Percentiles rank a stretch among this genome's conserved stretches.
Conservation (phyloP, 2,797 vertebrate genomes). For the Anguilla anguilla region DNA sequence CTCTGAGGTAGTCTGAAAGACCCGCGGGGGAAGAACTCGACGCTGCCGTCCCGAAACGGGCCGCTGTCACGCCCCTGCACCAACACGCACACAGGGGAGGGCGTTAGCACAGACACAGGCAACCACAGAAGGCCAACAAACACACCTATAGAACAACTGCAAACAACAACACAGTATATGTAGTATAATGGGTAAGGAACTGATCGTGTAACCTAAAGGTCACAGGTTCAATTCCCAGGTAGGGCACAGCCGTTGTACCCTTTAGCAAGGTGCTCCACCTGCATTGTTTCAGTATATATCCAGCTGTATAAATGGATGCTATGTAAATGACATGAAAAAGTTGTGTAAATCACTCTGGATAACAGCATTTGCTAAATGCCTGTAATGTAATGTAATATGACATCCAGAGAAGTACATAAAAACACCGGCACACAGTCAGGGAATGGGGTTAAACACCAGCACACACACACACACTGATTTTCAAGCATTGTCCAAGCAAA, state of each 20-base stretch:
- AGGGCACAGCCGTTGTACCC: too few relatives aligned
- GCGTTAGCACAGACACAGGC: neutral
- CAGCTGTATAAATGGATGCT: too few relatives aligned
- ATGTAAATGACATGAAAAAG: too few relatives aligned
- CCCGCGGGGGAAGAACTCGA: conserved; percentile 87
- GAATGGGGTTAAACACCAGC: neutral
- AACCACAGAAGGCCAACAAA: neutral
- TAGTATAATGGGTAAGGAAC: too few relatives aligned
- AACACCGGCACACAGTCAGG: neutral
- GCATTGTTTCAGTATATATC: too few relatives aligned
- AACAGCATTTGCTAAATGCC: too few relatives aligned
- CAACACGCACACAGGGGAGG: neutral
- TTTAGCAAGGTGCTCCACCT: too few relatives aligned
- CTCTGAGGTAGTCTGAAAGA: conserved; percentile 94
- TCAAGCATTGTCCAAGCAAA: neutral
- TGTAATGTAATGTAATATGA: too few relatives aligned
- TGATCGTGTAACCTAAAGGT: too few relatives aligned
- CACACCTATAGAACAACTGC: neutral
- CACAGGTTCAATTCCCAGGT: too few relatives aligned
- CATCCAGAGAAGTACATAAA: neutral
- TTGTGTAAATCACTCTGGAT: too few relatives aligned
- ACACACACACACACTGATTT: neutral
- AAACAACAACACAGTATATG: neutral
- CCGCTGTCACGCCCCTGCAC: conserved; percentile 89
- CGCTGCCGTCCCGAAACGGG: conserved; percentile 82